Evolutionary conservation across 2,888 invertebrate genomes (phyloP).

Genomic region (Cyrtodaria siliqua): DNA sequence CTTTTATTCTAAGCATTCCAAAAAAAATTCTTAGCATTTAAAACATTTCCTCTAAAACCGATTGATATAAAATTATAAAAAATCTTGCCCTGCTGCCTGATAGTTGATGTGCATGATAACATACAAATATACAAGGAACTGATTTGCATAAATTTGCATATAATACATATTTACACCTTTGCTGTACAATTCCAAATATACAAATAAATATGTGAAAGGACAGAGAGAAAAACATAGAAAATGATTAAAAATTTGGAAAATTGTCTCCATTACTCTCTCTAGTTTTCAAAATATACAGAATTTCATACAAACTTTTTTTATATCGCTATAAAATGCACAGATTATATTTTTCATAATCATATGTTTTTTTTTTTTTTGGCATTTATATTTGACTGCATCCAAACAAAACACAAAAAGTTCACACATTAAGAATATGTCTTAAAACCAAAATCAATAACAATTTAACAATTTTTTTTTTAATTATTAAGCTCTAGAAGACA

Average conservation of each 20-base stretch:
- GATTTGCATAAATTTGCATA: slow-evolving; percentile 21
- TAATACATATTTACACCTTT: slow-evolving; percentile 55
- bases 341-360: too few species aligned
- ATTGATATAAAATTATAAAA: neutral
- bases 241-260: neutral
- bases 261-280: neutral
- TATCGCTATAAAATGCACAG: too few species aligned
- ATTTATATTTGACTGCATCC: too few species aligned
- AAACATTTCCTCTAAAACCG: neutral
- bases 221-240: slow-evolving; percentile 17
- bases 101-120: slow-evolving; percentile 29
- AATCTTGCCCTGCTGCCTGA: slow-evolving; percentile 40
- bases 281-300: neutral
- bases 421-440: too few species aligned
- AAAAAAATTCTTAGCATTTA: neutral
- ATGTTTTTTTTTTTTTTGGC: too few species aligned
- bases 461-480: too few species aligned
- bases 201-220: slow-evolving; percentile 25
- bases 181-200: slow-evolving; percentile 41
- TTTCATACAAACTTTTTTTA: too few species aligned
- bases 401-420: too few species aligned
- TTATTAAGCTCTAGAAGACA: too few species aligned
- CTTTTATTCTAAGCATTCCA: neutral
- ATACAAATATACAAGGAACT: neutral
- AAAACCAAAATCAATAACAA: too few species aligned